Conservation (phyloP, 2,797 vertebrate genomes). For the Ciconia nigra region DNA sequence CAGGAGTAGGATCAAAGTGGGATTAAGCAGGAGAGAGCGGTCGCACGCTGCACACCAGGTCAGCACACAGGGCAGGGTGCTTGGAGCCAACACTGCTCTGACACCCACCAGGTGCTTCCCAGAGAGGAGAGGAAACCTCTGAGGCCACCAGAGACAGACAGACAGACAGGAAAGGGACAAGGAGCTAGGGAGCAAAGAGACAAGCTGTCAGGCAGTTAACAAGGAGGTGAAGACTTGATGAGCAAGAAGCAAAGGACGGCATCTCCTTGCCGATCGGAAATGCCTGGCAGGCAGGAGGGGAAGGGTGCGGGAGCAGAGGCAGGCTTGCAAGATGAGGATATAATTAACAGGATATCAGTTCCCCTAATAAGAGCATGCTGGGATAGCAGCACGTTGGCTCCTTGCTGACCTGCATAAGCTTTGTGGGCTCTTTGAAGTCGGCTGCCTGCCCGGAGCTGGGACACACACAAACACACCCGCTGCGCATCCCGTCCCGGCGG, state of each 20-base stretch:
- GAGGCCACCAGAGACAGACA: background rate
- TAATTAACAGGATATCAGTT: background rate
- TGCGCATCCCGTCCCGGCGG: fast-evolving
- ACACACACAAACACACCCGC: background rate
- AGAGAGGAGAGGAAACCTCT: background rate
- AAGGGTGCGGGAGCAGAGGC: background rate
- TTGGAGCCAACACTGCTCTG: background rate
- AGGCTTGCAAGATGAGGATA: background rate
- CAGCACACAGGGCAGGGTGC: fast-evolving
- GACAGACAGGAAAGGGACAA: background rate
- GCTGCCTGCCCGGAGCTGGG: background rate
- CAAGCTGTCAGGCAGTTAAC: background rate
- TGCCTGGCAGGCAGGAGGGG: background rate
- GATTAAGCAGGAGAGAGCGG: background rate
- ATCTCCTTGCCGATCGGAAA: fast-evolving
- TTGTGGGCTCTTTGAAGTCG: background rate
- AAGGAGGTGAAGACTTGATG: background rate
- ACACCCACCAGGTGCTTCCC: background rate
- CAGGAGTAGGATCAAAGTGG: background rate
- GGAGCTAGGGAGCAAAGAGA: background rate
- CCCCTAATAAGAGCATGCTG: background rate
- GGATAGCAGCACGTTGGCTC: background rate
- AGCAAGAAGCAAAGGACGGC: background rate
- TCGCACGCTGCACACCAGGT: fast-evolving
- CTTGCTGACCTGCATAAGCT: background rate